Evolutionary conservation across 1,140 invertebrate species (phyloP), one percentile per base, ranked within the genome.

Genomic region (Plodia interpunctella): DNA sequence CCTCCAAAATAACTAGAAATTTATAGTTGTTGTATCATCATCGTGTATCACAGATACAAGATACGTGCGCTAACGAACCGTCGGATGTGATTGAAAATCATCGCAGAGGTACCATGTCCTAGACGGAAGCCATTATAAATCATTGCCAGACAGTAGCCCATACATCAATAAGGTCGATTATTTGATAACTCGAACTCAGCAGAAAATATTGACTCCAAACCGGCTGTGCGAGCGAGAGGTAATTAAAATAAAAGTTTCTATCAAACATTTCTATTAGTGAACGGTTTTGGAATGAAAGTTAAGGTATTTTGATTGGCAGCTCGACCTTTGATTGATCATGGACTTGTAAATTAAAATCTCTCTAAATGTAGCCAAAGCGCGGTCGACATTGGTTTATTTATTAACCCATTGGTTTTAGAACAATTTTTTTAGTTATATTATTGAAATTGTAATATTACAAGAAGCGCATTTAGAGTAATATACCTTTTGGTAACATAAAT

Each of bases 21-120:
- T 15, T 15, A 2, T 44, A 15, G 38, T 44, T 6, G 38, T 15
- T 15, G 38, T 44, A 15, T n/a, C 38, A 15, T n/a, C 38, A 44
- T 17, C 38, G 38, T 44, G 38, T 44, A 44, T 44, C 55, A 55
- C 59, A 62, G 77, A 86, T 85, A 71, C 70, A 57, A 83, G 83
- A 85, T 83, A 84, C 63, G 63, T 32, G 57, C 70, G 74, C 82
- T 88, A 88, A 88, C 86, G 86, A 88, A 87, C 72, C 83, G 71
- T 81, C 83, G 77, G 78, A 80, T 87, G 72, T 88, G 86, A 88
- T 88, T 88, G 85, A 86, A 87, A 88, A 87, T 88, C 83, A 88
- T 85, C 78, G 74, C 72, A 80, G 69, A 85, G 80, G 70, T 79
- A 85, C 78, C 77, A 76, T 88, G 82, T 88, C 82, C 79, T 83